Evolutionary conservation across 2,888 invertebrate genomes (phyloP), one percentile per base, ranked within the genome.

Genomic region (Alcis repandata): DNA sequence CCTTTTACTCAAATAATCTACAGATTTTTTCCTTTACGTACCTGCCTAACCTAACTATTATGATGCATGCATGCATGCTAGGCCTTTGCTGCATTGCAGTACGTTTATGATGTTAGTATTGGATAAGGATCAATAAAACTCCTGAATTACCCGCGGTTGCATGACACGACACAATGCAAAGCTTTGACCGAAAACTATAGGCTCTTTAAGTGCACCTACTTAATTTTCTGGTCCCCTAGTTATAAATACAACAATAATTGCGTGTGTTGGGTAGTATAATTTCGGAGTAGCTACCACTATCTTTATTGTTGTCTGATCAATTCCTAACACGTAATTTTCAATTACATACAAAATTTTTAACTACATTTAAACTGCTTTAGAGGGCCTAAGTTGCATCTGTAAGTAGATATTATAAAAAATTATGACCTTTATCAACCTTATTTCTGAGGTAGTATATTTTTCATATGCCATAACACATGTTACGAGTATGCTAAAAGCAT

Each of bases 41-140:
- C n/a, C n/a, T 40, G 40, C 9, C 17, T 38, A 48, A 11, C 8
- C n/a, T 41, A 15, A 1, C 2, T 38, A 41, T 38, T 40, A 15
- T n/a, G 11, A 17, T n/a, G n/a, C n/a, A n/a, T n/a, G 19, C 15
- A 20, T 52, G 40, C 15, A 63, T 52, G 13, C 17, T 19, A 13
- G 4, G 15, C 43, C 59, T 52, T 10, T 49, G 46, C 52, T 66
- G 60, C 60, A 66, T 46, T 66, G 65, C 60, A 46, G 65, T 56
- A 15, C n/a, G 19, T 40, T 32, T 19, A 20, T 17, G 10, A 45
- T 11, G 43, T 19, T 33, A 20, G 19, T 11, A 1, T 9, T 46
- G 27, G 48, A 6, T 27, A 45, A 49, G 46, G 13, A 52, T 48
- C 63, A 43, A 64, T 64, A 53, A 46, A 58, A 33, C 32, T 7